Evolutionary conservation across 2,888 invertebrate species (phyloP).

Genomic region (Smittia aterrima): DNA sequence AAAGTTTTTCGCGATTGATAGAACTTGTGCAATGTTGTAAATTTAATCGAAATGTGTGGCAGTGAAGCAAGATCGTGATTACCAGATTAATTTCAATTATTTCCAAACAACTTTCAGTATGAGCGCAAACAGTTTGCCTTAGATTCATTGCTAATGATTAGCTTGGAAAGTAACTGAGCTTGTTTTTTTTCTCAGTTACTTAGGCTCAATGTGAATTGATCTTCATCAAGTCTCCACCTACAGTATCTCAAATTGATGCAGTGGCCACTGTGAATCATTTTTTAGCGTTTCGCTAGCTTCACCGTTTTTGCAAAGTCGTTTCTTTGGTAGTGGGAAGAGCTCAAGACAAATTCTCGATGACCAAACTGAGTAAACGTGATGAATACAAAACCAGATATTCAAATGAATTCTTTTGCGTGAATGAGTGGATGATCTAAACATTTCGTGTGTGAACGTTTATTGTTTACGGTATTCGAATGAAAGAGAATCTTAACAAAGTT

Average conservation of each 20-base stretch:
- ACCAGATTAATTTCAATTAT: background rate
- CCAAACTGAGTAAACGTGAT: background rate
- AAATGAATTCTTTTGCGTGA: background rate
- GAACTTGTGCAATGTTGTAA: background rate
- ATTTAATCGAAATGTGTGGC: background rate
- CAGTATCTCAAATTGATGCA: background rate
- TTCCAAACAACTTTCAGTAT: no score
- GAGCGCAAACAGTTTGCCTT: background rate
- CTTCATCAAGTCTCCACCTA: background rate
- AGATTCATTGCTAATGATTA: background rate
- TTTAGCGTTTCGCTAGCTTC: background rate
- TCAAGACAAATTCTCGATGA: background rate
- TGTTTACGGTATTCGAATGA: background rate
- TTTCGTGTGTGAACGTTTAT: no score
- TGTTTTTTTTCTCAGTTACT: slow-evolving; percentile 1
- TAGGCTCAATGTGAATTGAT: background rate
- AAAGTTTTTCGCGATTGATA: background rate
- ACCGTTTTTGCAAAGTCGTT: background rate
- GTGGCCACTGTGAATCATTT: slow-evolving; percentile 5
- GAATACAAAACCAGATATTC: background rate
- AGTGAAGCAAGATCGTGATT: background rate
- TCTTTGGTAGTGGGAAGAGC: background rate
- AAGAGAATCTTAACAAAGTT: background rate
- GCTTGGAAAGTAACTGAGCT: background rate
- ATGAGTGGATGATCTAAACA: background rate